Conservation (phyloP, 2,797 vertebrate species). For the Eulemur coronatus region DNA sequence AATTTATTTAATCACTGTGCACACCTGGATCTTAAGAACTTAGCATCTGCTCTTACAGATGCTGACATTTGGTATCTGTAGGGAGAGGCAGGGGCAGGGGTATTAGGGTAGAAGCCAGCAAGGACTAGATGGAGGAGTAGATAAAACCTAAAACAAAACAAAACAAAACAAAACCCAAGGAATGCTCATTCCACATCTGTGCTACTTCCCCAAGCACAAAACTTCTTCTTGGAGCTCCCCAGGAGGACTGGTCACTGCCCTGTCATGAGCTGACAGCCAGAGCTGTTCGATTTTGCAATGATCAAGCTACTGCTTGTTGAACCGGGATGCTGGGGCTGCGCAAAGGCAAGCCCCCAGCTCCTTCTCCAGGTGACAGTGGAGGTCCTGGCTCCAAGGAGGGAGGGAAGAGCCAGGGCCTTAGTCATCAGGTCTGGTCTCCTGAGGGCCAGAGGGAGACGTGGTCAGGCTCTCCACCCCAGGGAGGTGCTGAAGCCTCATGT, state of each 20-base stretch:
- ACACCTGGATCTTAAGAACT: not conserved
- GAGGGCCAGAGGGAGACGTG: fast-evolving
- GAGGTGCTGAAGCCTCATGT: not conserved
- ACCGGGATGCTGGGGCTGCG: not conserved
- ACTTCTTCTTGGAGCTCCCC: not conserved
- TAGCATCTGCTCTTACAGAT: not conserved
- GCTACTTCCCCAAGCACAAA: not conserved
- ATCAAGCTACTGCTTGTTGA: not conserved
- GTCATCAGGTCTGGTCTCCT: not conserved
- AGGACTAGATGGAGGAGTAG: not conserved
- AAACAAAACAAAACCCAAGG: not conserved
- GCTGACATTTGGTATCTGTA: not conserved
- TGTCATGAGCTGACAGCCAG: not conserved
- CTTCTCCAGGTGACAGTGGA: not conserved
- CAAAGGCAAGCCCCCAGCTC: not conserved
- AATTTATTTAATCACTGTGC: not conserved
- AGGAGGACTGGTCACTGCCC: not conserved
- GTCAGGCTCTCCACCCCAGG: not conserved
- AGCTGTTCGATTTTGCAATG: not conserved
- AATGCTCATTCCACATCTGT: not conserved
- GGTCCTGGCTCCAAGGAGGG: not conserved
- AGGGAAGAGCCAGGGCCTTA: not conserved
- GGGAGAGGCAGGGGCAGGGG: not conserved
- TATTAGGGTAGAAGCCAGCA: not conserved
- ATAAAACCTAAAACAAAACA: not conserved